Evolutionary conservation across 2,797 vertebrate genomes (phyloP).

Genomic region (Muscicapa striata): DNA sequence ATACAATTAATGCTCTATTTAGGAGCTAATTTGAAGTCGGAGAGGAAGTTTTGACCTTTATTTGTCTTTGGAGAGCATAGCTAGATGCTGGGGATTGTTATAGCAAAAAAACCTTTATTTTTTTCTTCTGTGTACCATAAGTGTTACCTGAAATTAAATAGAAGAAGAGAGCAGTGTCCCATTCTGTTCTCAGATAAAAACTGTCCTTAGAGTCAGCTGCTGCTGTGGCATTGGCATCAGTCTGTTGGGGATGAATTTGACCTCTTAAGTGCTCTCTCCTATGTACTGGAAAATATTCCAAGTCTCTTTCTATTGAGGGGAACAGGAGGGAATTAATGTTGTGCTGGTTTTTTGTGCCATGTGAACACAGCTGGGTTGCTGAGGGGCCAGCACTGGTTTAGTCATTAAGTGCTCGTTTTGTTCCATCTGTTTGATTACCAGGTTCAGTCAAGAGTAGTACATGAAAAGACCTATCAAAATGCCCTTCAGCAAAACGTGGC

Average conservation of each 20-base stretch:
- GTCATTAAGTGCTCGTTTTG: neutral
- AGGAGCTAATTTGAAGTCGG: neutral
- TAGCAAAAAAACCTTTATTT: neutral
- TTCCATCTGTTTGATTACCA: neutral
- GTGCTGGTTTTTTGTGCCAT: neutral
- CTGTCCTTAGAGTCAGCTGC: neutral
- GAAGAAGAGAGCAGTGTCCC: neutral
- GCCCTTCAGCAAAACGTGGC: neutral
- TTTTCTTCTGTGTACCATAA: neutral
- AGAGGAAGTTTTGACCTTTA: neutral
- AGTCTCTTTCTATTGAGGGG: neutral
- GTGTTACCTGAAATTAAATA: neutral
- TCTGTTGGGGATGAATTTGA: neutral
- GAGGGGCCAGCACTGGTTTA: neutral
- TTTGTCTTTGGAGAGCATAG: neutral
- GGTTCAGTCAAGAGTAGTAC: neutral
- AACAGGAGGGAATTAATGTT: neutral
- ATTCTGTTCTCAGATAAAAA: neutral
- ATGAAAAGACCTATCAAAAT: slow-evolving; percentile 1
- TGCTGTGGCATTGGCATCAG: neutral
- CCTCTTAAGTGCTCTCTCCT: neutral
- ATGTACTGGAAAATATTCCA: neutral
- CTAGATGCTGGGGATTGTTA: neutral
- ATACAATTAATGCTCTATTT: neutral
- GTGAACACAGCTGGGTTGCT: neutral